Evolutionary conservation across 1,140 invertebrate species (phyloP).

Genomic region (Rhizoglyphus robini): DNA sequence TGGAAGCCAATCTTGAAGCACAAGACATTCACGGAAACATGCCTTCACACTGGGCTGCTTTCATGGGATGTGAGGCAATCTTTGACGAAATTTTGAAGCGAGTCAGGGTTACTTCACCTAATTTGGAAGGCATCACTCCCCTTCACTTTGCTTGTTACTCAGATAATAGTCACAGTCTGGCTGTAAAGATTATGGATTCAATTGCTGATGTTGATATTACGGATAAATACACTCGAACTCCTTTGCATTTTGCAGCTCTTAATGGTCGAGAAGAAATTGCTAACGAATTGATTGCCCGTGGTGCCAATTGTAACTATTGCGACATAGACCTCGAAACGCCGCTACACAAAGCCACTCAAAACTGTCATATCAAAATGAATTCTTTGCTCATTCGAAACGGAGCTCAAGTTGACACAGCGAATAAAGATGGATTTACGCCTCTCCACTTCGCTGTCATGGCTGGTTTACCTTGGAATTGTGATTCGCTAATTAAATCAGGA

Average conservation of each 20-base stretch:
- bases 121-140: constrained; percentile 33
- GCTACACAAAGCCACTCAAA: constrained; percentile 39
- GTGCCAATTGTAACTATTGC: constrained; percentile 47
- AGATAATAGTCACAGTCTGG: not conserved
- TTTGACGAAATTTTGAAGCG: constrained; percentile 1
- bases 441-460: not conserved
- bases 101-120: not conserved
- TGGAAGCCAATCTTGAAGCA: constrained; percentile 40
- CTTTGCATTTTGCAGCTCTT: constrained; percentile 43
- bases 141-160: constrained; percentile 45
- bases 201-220: constrained; percentile 27
- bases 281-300: constrained; percentile 37
- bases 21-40: constrained; percentile 42
- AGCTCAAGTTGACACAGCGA: not conserved
- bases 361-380: not conserved
- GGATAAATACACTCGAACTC: constrained; percentile 44
- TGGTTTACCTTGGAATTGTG: not conserved
- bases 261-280: not conserved
- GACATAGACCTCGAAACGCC: constrained; percentile 50
- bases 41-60: constrained; percentile 39
- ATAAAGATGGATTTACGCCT: not conserved
- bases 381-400: not conserved
- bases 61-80: constrained; percentile 4
- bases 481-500: not conserved
- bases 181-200: not conserved